Conservation (phyloP, 2,888 invertebrate species). For the Drosophila meridionalis region DNA sequence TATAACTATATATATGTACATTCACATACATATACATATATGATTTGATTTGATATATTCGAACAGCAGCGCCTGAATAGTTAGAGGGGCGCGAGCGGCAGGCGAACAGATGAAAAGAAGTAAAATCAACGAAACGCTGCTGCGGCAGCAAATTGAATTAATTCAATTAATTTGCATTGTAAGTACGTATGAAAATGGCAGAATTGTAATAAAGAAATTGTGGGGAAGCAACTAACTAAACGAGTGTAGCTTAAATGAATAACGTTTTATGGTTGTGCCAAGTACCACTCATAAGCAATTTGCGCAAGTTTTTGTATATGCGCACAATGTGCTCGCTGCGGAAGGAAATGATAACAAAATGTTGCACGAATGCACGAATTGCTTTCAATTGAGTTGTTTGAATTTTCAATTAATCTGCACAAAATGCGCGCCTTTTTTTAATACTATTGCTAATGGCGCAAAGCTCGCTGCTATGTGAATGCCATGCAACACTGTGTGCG, state of each 20-base stretch:
- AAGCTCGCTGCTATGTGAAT: constrained; percentile 33
- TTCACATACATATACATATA: not conserved
- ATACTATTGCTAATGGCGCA: not conserved
- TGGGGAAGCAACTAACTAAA: constrained; percentile 67
- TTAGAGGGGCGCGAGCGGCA: not conserved
- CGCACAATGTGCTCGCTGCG: constrained; percentile 45
- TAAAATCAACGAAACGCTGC: constrained; percentile 44
- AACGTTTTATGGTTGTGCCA: constrained; percentile 67
- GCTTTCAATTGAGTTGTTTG: not conserved
- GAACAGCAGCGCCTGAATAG: constrained; percentile 1
- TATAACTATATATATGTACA: not conserved
- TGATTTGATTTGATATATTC: constrained; percentile 5
- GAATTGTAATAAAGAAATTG: constrained; percentile 73
- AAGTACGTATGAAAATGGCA: constrained; percentile 70
- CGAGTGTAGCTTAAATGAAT: constrained; percentile 70
- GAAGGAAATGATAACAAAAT: constrained; percentile 46
- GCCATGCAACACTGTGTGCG: constrained; percentile 32
- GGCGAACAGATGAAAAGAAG: constrained; percentile 7
- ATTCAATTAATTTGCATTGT: constrained; percentile 83
- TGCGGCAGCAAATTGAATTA: constrained; percentile 78
- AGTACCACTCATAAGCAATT: constrained; percentile 69
- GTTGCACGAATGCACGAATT: not conserved
- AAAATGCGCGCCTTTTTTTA: constrained; percentile 18
- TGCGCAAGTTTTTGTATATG: constrained; percentile 47
- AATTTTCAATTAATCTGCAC: constrained; percentile 22